A percentile compares a stretch with the other conserved stretches of the same genome.
phyloP scores from a whole-genome alignment of 2,888 invertebrate species.

The Cataglyphis altisquamis region DNA sequence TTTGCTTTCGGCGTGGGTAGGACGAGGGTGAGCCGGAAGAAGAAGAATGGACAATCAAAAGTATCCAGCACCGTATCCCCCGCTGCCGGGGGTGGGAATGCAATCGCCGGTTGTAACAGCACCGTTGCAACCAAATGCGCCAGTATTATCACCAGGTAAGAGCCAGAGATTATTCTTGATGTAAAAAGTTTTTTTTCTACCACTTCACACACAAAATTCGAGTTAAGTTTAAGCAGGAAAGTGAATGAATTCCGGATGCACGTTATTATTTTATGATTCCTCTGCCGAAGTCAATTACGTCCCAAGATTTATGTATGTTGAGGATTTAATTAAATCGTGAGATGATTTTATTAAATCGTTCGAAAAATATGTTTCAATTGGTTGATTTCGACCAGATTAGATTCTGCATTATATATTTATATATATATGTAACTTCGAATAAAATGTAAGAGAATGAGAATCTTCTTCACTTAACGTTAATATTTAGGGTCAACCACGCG shows the following conservation, averaged over 20 bases:
- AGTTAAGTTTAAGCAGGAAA: not conserved
- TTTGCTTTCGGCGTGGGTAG: not conserved
- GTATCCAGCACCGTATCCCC: slow-evolving; percentile 15
- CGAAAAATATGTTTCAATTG: not conserved
- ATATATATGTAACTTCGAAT: not conserved
- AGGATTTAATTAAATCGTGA: not conserved
- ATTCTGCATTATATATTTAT: not conserved
- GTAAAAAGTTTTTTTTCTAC: not conserved
- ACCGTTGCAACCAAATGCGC: slow-evolving; percentile 23
- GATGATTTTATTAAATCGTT: not conserved
- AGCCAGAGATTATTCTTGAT: not conserved
- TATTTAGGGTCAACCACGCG: slow-evolving; percentile 19
- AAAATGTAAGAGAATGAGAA: not conserved
- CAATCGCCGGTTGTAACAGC: slow-evolving; percentile 47
- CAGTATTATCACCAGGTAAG: slow-evolving; percentile 49
- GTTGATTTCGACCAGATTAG: not conserved
- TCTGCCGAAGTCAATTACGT: not conserved
- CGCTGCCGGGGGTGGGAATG: slow-evolving; percentile 10
- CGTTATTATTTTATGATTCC: not conserved
- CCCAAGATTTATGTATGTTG: not conserved
- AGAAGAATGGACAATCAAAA: slow-evolving; percentile 40
- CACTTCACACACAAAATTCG: not conserved
- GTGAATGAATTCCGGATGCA: not conserved
- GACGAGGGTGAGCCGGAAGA: slow-evolving; percentile 19
- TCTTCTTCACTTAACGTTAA: slow-evolving; percentile 10